Percentiles rank a stretch among this genome's conserved stretches.
Evolutionary conservation across 2,113 vertebrate genomes (phyloP).

Genomic region (Eulemur macaco): DNA sequence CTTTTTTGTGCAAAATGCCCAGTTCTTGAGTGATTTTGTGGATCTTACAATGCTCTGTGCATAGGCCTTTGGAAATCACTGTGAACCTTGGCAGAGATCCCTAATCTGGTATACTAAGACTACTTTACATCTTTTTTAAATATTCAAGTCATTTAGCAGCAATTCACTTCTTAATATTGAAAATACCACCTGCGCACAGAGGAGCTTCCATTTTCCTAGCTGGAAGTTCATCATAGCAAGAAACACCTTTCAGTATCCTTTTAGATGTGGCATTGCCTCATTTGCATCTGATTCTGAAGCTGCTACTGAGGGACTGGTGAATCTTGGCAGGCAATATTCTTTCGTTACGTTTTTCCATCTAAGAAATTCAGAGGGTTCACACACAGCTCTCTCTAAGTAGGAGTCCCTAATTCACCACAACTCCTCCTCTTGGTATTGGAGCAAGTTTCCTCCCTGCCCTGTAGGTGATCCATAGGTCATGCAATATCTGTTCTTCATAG

Average conservation of each 20-base stretch:
- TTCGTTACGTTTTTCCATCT: background rate
- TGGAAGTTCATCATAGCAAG: background rate
- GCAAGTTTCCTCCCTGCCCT: background rate
- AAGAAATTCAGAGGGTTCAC: background rate
- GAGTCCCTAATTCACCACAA: background rate
- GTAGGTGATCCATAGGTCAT: accelerated
- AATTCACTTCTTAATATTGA: background rate
- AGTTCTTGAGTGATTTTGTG: background rate
- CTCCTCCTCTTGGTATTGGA: background rate
- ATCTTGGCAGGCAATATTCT: background rate
- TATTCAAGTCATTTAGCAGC: background rate
- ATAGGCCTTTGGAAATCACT: background rate
- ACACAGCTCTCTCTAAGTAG: background rate
- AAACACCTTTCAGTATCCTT: background rate
- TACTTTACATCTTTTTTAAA: background rate
- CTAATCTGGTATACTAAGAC: background rate
- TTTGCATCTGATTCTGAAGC: background rate
- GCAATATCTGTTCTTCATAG: background rate
- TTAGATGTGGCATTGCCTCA: background rate
- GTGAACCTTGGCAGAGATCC: background rate
- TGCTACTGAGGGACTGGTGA: background rate
- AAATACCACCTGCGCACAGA: background rate
- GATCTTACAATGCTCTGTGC: background rate
- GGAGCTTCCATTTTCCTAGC: background rate
- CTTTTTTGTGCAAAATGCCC: background rate